Base-by-base conservation (phyloP, 1,140 invertebrate species). In the Centruroides vittatus region DNA sequence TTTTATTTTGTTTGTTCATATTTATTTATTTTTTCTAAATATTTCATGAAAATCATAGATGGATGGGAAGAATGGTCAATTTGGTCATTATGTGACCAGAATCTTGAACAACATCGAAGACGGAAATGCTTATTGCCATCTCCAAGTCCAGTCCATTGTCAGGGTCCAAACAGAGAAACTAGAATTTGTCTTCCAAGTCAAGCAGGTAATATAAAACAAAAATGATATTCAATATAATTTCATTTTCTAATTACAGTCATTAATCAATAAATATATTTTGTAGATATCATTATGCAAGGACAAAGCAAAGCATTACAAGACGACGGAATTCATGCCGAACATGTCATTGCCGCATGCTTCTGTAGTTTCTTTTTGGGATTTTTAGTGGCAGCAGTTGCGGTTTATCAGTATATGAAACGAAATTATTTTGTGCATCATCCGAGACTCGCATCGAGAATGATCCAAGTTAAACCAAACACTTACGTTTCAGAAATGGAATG, bases 61-160 rank as follows among this genome's bases (percentile, higher is more conserved):
- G 62, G 60, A 6, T 67, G 65, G 66, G 62, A 64, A 62, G 62
- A 63, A 48, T 66, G 63, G 61, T 61, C 63, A 23, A 59, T 57
- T 7, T 65, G 66, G 63, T 68, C 62, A 34, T n/a, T 61, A 9
- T 68, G 66, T 55, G 65, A 66, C 47, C 48, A 56, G 13, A 56
- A 81, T 57, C 80, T 80, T 61, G 78, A 84, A 36, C 84, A 86
- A 60, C 75, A 83, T 10, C 72, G 85, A 3, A 80, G 81, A 59
- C 75, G 83, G 34, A 81, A 77, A 59, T 86, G 84, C 61, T 69
- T 3, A 71, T 72, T 4, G 70, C 72, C 34, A 73, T 78, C 58
- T 76, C 23, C 78, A 0, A 76, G 73, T 4, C 63, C 72, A 0
- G 75, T 77, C n/a, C 76, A 81, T 36, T 89, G 86, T 65, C 78